Base-by-base conservation (phyloP, 2,888 invertebrate species). In the Incurvaria masculella region DNA sequence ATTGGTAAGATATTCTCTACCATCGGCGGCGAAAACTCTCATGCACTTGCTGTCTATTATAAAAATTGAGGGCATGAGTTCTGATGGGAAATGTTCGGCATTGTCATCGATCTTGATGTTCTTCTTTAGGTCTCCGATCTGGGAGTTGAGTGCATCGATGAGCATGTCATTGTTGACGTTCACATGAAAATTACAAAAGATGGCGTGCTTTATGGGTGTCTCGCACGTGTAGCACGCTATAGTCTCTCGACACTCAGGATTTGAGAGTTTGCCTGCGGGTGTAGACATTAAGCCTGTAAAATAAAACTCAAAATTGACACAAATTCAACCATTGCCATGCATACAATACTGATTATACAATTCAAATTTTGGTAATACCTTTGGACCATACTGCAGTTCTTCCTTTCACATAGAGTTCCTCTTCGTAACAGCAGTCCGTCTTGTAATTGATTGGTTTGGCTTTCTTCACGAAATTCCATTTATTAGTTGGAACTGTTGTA, bases 361-460 rank as follows among this genome's bases (percentile, higher is more conserved):
- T n/a, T n/a, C n/a, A n/a, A n/a, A n/a, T n/a, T n/a, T n/a, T n/a
- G n/a, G n/a, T n/a, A 38, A 33, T 60, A 81, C 82, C 86, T 75
- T 81, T 81, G 10, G 85, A 88, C 89, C 91, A 92, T 26, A 95
- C 83, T 3, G 91, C 94, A 17, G 91, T 89, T 61, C 89, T 85
- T 2, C 89, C 92, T 58, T 86, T 88, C 2, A 91, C 84, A 79
- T 94, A 96, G 46, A 96, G 71, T 64, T 96, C 96, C 64, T 95
- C 94, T 68, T 94, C 94, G 63, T 84, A 81, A 59, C 69, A 69
- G 45, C 72, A 64, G 55, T 75, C 76, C 21, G 72, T 72, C 57
- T 72, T 72, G 38, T 66, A 68, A 59, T 76, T 69, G 23, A 70
- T 56, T 0, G 65, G 63, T 48, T 66, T 61, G 59, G 60, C 3